Evolutionary conservation across 2,797 vertebrate species (phyloP), one percentile per base, ranked within the genome.

Genomic region (Schizopygopsis pylzovi): DNA sequence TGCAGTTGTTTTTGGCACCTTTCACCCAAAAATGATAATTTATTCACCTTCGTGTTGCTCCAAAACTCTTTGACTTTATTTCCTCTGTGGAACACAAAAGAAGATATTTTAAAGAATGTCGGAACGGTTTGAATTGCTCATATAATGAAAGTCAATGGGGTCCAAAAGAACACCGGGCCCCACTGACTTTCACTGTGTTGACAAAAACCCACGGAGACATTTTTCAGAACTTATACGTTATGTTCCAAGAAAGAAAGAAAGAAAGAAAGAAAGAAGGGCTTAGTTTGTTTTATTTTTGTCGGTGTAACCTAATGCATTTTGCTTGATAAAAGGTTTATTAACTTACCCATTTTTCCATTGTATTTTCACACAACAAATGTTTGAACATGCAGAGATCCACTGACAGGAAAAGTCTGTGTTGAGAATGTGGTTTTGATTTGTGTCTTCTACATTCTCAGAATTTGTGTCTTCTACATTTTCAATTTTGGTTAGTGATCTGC

Each of bases 361-460:
- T 82, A 43, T 59, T 83, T 22, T 45, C 59, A 71, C 72, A 82
- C 41, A 18, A 47, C 59, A 61, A 56, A 33, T 43, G 43, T 63
- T 80, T 75, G 22, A 49, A 39, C 41, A 79, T 63, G 65, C 81
- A 56, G 20, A 79, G 28, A 79, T 65, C 82, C 65, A 67, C 75
- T 71, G 82, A 87, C 70, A 83, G 65, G 22, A 45, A 45, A 59
- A 45, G 43, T 75, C 15, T 13, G 11, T 71, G 56, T 18, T 71
- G 81, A 52, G 75, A 82, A 79, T 76, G 73, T 85, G 79, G 54
- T 71, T 86, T 88, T 45, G 49, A 80, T 65, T 82, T 63, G 33
- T 56, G n/a, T 56, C 37, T 39, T 28, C n/a, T 63, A 28, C 16
- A 75, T 67, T 47, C 68, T 83, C 22, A 37, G 3, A 43, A 28